Percentiles rank a stretch among this genome's conserved stretches.
phyloP scores from a whole-genome alignment of 92 coral and sea anemone genomes.

The Phenganax marumi region DNA sequence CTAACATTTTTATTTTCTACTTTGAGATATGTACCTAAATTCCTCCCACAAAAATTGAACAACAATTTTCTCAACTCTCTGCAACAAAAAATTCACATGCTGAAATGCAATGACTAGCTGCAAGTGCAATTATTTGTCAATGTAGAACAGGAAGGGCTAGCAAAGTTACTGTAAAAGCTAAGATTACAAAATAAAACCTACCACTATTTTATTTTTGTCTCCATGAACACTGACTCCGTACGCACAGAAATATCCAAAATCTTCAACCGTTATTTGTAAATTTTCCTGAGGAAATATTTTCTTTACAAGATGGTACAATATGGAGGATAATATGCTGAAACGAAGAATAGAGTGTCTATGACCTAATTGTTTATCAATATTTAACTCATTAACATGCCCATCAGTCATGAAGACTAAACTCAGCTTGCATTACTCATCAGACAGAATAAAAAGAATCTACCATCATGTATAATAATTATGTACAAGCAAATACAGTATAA shows the following conservation, averaged over 20 bases:
- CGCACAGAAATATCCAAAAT: slow-evolving; percentile 40
- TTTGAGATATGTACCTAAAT: slow-evolving; percentile 8
- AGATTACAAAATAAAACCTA: background rate
- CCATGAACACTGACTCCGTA: slow-evolving; percentile 8
- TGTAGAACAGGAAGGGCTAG: no score
- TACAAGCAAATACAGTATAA: no score
- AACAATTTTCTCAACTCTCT: slow-evolving; percentile 12
- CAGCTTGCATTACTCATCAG: no score
- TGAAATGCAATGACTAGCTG: background rate
- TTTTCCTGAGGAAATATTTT: slow-evolving; percentile 21
- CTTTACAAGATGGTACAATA: slow-evolving; percentile 23
- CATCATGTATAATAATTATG: no score
- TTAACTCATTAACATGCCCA: no score
- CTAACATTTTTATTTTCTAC: background rate
- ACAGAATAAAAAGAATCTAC: no score
- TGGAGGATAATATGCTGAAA: slow-evolving; percentile 27
- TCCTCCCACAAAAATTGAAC: slow-evolving; percentile 29
- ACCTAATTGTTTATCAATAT: background rate
- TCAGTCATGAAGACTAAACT: no score
- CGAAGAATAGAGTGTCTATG: background rate
- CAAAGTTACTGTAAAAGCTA: background rate
- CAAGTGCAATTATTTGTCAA: background rate
- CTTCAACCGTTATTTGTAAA: slow-evolving; percentile 35
- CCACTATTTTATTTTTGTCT: slow-evolving; percentile 14
- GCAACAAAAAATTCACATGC: background rate